phyloP scores from a whole-genome alignment of 1,140 invertebrate genomes.

The Lanistes nyassanus region DNA sequence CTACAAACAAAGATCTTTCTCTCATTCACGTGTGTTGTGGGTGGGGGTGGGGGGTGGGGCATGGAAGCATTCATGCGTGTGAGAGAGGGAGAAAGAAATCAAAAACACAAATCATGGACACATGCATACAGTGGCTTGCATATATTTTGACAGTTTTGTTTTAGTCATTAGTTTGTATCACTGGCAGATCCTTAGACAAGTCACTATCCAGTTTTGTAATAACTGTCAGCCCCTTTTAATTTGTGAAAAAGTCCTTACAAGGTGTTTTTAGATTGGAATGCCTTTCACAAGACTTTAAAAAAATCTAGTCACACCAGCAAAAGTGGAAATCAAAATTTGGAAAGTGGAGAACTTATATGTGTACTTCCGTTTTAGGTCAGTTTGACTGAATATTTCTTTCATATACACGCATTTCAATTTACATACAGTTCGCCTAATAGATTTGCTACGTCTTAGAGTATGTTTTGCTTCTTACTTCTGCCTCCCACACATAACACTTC shows the following conservation, averaged over 20 bases:
- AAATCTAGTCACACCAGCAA: too few species aligned
- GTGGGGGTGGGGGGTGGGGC: conserved; percentile 2
- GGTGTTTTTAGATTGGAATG: too few species aligned
- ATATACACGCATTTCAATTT: not conserved
- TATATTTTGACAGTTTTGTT: not conserved
- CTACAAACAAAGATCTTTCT: too few species aligned
- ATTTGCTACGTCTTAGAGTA: not conserved
- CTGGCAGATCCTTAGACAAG: too few species aligned
- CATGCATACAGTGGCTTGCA: not conserved
- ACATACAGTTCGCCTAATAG: not conserved
- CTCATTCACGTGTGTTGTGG: conserved; percentile 3
- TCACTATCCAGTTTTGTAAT: too few species aligned
- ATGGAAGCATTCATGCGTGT: not conserved
- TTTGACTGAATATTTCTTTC: not conserved
- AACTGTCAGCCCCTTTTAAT: too few species aligned
- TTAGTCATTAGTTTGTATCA: too few species aligned
- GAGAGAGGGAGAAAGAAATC: not conserved
- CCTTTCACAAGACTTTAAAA: too few species aligned
- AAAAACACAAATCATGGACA: not conserved
- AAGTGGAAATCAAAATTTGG: too few species aligned
- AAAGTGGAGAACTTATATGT: not conserved
- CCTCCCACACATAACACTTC: too few species aligned
- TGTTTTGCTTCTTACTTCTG: too few species aligned
- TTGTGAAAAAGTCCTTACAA: too few species aligned
- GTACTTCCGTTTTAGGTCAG: not conserved